Percentiles rank a stretch among this genome's conserved stretches.
Conservation (phyloP, 2,888 invertebrate genomes). For the Agonopterix subpropinquella region DNA sequence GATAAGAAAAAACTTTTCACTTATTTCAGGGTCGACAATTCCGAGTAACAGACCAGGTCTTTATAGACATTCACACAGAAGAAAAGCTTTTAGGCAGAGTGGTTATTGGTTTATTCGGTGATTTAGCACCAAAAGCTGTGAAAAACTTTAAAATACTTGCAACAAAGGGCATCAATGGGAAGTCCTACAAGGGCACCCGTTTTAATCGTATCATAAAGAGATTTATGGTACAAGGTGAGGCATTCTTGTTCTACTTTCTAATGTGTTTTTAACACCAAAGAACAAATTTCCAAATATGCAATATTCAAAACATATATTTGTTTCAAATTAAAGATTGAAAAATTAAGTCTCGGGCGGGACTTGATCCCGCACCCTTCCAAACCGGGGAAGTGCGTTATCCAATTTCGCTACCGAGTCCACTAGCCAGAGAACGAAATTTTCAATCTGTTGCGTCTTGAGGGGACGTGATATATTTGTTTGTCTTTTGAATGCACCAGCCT, state of each 20-base stretch:
- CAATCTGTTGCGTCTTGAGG: too few species aligned
- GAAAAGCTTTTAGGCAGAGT: constrained; percentile 84
- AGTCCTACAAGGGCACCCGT: constrained; percentile 84
- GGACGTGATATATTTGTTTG: not conserved
- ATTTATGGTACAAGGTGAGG: constrained; percentile 93
- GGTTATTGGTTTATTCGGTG: constrained; percentile 92
- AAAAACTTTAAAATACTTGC: constrained; percentile 91
- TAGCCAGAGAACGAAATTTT: too few species aligned
- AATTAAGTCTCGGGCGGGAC: too few species aligned
- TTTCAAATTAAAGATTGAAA: too few species aligned
- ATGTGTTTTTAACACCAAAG: not conserved
- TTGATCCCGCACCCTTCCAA: too few species aligned
- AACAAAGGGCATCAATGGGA: constrained; percentile 82
- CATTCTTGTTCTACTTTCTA: not conserved
- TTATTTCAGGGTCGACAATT: constrained; percentile 75
- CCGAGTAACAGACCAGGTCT: constrained; percentile 87
- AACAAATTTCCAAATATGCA: too few species aligned
- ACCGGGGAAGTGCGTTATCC: too few species aligned
- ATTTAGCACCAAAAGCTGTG: constrained; percentile 89
- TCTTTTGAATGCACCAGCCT: not conserved
- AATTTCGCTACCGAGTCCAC: too few species aligned
- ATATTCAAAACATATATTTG: not conserved
- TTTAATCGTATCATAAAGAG: constrained; percentile 92
- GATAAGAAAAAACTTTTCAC: constrained; percentile 10
- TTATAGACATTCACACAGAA: constrained; percentile 86